Conservation (phyloP, 2,113 vertebrate species). For the Genyomyrus donnyi region DNA sequence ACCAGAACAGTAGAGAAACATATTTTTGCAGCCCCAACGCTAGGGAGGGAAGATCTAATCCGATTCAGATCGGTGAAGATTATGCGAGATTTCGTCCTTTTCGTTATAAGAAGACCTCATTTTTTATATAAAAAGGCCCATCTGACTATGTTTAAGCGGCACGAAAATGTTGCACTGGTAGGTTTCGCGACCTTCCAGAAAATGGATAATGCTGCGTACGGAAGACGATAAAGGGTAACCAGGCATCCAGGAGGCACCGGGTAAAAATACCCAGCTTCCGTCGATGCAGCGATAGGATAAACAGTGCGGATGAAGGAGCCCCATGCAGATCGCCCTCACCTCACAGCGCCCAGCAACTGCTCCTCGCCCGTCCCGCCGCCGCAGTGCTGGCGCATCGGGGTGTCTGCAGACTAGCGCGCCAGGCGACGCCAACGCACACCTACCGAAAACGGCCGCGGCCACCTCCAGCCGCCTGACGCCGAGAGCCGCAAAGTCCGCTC, state of each 20-base stretch:
- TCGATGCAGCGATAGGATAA: neutral
- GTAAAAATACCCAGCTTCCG: neutral
- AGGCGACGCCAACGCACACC: conserved; percentile 11
- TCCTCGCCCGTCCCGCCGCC: conserved; percentile 38
- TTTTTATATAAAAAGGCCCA: neutral
- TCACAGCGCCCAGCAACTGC: neutral
- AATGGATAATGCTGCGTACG: neutral
- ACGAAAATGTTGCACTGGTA: neutral
- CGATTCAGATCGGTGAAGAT: neutral
- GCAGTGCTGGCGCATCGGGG: conserved; percentile 47
- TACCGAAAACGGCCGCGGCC: neutral
- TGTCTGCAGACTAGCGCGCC: conserved; percentile 23
- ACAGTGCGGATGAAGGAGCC: neutral
- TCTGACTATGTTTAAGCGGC: neutral
- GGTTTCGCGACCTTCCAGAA: neutral
- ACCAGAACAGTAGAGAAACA: neutral
- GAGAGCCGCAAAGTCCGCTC: neutral
- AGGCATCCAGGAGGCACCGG: neutral
- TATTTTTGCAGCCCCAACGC: neutral
- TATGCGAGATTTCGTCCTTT: neutral
- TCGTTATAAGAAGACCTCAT: neutral
- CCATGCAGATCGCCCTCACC: neutral
- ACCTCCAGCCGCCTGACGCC: neutral
- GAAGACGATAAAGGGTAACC: neutral
- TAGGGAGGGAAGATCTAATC: neutral